Percentiles rank a stretch among this genome's conserved stretches.
These are phyloP conservation scores for Drosophila quadrilineata DNA, from an alignment of 1,140 invertebrate genomes.

Conservation along the genomic window DNA sequence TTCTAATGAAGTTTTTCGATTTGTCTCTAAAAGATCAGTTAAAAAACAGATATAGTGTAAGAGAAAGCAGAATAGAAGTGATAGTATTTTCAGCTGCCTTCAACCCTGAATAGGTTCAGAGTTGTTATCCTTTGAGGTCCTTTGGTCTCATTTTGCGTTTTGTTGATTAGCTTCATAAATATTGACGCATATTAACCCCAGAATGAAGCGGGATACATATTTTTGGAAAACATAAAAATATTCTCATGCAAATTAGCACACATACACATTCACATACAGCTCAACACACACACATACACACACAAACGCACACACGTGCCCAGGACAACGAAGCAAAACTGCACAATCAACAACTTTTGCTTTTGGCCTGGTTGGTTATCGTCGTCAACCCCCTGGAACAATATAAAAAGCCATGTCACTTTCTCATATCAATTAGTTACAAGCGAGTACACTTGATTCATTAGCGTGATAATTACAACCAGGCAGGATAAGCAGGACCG, in stretches of 20 bases:
- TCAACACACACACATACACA: constrained; percentile 14
- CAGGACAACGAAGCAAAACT: constrained; percentile 21
- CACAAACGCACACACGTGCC: constrained; percentile 5
- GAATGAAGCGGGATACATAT: too few relatives aligned
- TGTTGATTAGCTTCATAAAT: constrained; percentile 41
- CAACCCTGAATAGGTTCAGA: constrained; percentile 25
- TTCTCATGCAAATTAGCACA: constrained; percentile 56
- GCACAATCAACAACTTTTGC: constrained; percentile 11
- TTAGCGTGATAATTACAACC: constrained; percentile 75
- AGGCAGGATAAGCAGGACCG: constrained; percentile 27
- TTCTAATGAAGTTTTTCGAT: constrained; percentile 47
- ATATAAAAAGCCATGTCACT: constrained; percentile 51
- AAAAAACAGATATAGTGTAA: too few relatives aligned
- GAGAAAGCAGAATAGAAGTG: too few relatives aligned
- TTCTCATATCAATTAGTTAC: constrained; percentile 78
- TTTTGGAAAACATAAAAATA: constrained; percentile 15
- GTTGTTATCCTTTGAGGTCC: constrained; percentile 8
- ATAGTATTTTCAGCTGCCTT: not conserved
- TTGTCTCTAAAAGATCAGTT: not conserved
- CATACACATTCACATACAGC: constrained; percentile 52
- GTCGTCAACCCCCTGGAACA: constrained; percentile 24
- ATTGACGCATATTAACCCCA: constrained; percentile 24
- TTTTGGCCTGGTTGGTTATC: constrained; percentile 12
- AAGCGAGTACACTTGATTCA: constrained; percentile 74
- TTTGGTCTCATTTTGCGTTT: constrained; percentile 36